These are phyloP conservation scores for Gallinago paraguaiae DNA, from an alignment of 2,113 vertebrate species.

Conservation along the genomic window DNA sequence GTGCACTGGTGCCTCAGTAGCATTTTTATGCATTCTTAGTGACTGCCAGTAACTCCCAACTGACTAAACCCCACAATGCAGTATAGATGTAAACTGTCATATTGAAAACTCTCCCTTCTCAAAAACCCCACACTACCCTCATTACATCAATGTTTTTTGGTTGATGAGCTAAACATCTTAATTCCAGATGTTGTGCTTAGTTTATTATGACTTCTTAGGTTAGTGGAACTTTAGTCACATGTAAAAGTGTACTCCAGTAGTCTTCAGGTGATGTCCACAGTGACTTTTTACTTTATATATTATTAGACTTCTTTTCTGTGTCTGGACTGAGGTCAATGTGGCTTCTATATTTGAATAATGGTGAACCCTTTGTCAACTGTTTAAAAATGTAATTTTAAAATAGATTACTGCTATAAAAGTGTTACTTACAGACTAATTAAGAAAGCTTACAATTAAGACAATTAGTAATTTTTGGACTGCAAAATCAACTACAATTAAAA, in stretches of 20 bases:
- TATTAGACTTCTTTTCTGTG: not conserved
- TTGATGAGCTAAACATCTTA: not conserved
- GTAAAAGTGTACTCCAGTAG: not conserved
- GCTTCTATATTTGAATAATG: not conserved
- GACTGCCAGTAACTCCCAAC: not conserved
- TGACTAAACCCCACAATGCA: not conserved
- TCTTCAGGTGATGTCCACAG: not conserved
- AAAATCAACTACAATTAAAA: not conserved
- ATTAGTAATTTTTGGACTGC: not conserved
- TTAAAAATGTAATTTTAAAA: not conserved
- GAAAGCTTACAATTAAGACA: not conserved
- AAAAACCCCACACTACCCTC: rapidly evolving
- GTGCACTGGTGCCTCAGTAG: not conserved
- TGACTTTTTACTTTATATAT: not conserved
- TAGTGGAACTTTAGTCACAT: not conserved
- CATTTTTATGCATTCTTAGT: not conserved
- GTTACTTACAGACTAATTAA: not conserved
- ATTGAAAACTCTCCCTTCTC: not conserved
- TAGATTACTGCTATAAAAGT: not conserved
- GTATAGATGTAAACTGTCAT: not conserved
- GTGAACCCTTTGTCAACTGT: not conserved
- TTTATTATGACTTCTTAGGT: not conserved
- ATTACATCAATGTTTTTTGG: rapidly evolving
- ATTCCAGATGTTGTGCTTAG: not conserved
- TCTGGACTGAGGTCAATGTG: not conserved